Conservation (phyloP, 2,113 vertebrate genomes). For the Lepidothrix coronata region DNA sequence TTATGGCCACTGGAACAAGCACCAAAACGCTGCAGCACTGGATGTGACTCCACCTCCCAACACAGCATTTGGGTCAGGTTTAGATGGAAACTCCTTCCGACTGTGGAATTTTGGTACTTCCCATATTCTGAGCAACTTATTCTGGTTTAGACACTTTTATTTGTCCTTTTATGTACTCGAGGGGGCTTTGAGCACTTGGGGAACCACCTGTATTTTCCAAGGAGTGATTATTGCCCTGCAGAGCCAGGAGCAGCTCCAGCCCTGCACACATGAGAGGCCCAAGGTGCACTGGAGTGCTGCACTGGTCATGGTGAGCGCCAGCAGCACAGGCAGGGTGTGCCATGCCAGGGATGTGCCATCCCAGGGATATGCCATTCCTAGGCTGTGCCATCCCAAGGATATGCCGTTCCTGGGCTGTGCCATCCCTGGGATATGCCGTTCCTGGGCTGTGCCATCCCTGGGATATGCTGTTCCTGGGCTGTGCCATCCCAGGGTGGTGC, state of each 20-base stretch:
- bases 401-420: not conserved
- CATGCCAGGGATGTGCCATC: not conserved
- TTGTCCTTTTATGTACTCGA: fast-evolving
- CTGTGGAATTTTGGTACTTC: not conserved
- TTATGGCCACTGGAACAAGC: not conserved
- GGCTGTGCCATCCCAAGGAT: not conserved
- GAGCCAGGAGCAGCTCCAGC: not conserved
- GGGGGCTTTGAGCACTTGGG: not conserved
- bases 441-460: not conserved
- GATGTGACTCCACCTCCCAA: not conserved
- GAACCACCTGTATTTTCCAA: fast-evolving
- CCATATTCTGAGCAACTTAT: not conserved
- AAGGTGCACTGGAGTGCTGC: not conserved
- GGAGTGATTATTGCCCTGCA: fast-evolving
- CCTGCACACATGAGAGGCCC: not conserved
- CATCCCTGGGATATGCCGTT: not conserved
- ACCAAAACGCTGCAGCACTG: not conserved
- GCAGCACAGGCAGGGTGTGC: not conserved
- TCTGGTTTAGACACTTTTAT: not conserved
- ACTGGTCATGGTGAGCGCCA: not conserved
- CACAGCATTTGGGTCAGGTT: not conserved
- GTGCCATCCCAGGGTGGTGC: not conserved
- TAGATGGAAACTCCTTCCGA: not conserved
- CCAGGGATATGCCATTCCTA: not conserved
- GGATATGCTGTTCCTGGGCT: not conserved